Conservation (phyloP, 2,113 vertebrate genomes). For the Myanophis thanlyinensis region DNA sequence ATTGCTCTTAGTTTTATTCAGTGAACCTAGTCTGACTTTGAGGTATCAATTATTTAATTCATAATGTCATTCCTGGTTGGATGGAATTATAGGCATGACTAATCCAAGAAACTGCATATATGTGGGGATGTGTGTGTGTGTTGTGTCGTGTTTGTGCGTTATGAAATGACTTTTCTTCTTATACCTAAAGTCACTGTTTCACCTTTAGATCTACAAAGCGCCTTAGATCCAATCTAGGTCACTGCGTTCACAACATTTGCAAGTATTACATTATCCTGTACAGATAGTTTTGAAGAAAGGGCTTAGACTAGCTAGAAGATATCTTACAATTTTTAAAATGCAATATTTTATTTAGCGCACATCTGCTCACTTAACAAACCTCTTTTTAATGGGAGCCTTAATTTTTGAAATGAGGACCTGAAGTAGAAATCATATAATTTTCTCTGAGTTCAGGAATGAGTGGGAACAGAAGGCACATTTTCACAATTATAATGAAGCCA, state of each 20-base stretch:
- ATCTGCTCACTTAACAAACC: neutral
- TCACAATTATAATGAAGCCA: neutral
- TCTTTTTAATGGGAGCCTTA: neutral
- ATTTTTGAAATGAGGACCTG: neutral
- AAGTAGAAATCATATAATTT: neutral
- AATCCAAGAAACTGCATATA: neutral
- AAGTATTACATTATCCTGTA: neutral
- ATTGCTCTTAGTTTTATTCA: neutral
- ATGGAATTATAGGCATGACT: neutral
- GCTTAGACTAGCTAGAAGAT: neutral
- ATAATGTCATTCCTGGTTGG: neutral
- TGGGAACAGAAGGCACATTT: neutral
- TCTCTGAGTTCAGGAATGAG: neutral
- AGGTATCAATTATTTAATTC: neutral
- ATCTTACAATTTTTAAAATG: neutral
- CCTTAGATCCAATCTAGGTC: neutral
- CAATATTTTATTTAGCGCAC: neutral
- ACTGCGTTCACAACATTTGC: neutral
- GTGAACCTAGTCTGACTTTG: neutral
- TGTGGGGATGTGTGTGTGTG: neutral
- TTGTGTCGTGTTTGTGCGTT: neutral
- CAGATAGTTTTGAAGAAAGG: neutral
- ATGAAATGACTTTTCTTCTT: neutral
- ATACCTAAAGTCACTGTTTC: neutral
- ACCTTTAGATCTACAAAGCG: neutral